Evolutionary conservation across 2,888 invertebrate species (phyloP).

Genomic region (Phragmatobia fuliginosa): DNA sequence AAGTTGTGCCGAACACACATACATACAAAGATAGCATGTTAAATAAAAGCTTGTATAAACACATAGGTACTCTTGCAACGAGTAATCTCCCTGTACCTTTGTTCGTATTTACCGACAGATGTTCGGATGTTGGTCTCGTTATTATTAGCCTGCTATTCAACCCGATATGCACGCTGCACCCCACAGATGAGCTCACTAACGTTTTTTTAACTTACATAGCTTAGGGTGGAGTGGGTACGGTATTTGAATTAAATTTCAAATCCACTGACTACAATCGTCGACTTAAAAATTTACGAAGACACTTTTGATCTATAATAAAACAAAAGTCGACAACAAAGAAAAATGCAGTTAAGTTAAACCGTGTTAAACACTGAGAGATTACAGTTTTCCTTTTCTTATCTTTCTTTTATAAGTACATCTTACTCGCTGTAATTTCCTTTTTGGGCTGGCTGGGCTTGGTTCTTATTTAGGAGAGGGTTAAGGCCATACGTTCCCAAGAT

Average conservation of each 20-base stretch:
- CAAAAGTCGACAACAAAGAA: too few relatives aligned
- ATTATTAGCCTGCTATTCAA: slow-evolving; percentile 49
- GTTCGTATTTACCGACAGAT: slow-evolving; percentile 41
- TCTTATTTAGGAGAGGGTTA: too few relatives aligned
- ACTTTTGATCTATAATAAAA: background rate
- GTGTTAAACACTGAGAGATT: too few relatives aligned
- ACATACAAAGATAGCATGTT: too few relatives aligned
- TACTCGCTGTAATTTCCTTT: too few relatives aligned
- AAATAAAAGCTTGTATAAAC: too few relatives aligned
- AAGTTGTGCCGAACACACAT: background rate
- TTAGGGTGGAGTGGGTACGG: slow-evolving; percentile 1
- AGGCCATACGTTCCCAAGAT: too few relatives aligned
- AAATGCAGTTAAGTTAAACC: too few relatives aligned
- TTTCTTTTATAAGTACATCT: too few relatives aligned
- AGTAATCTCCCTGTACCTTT: slow-evolving; percentile 6
- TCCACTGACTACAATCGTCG: background rate
- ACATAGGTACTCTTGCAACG: background rate
- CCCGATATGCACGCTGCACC: slow-evolving; percentile 29
- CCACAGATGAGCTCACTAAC: slow-evolving; percentile 12
- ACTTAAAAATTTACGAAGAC: background rate
- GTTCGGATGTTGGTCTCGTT: slow-evolving; percentile 36
- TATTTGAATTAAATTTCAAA: slow-evolving; percentile 4
- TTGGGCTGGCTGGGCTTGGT: too few relatives aligned
- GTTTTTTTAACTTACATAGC: slow-evolving; percentile 10
- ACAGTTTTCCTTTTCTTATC: too few relatives aligned